Evolutionary conservation across 2,888 invertebrate species (phyloP), one percentile per base, ranked within the genome.

Genomic region (Steinernema hermaphroditum): DNA sequence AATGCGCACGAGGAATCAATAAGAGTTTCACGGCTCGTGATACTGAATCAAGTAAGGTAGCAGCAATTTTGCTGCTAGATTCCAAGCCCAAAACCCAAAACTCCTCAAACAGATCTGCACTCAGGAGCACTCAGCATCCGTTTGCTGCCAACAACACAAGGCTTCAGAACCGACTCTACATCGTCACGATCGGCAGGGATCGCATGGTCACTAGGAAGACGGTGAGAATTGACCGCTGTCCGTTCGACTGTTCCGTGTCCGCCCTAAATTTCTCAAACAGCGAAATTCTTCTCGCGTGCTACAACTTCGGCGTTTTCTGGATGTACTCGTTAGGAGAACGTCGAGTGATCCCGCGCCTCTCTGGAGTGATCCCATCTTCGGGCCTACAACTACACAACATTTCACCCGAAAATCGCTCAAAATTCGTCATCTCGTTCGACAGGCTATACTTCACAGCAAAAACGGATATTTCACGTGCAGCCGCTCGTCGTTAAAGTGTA

Each of bases 261-360:
- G 78, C 79, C 27, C 62, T 80, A 24, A 71, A 75, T n/a, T 81
- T 83, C 69, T 68, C 74, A 4, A 77, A 78, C 12, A 73, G 75
- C 37, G 85, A 85, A 68, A 57, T 84, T 12, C 79, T 85, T 4
- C 76, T 85, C 14, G 81, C 81, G 4, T 85, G 80, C 68, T 82
- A 85, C 72, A 85, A 84, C 72, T 80, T 79, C 57, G 84, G 84
- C 54, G 68, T 83, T 0, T 85, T 83, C 69, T 8, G 32, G 71
- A 14, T 50, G 76, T 12, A 77, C 82, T 8, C 75, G 85, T 8
- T 34, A 49, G 8, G 73, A 71, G 34, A 72, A 74, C 8, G 73
- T 84, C 32, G 83, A 85, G 69, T 85, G 85, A 84, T 81, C 80
- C 70, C 78, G 81, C 27, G 81, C 81, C 73, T 84, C 85, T 27